Evolutionary conservation across 2,797 vertebrate species (phyloP).

Genomic region (Trachops cirrhosus): DNA sequence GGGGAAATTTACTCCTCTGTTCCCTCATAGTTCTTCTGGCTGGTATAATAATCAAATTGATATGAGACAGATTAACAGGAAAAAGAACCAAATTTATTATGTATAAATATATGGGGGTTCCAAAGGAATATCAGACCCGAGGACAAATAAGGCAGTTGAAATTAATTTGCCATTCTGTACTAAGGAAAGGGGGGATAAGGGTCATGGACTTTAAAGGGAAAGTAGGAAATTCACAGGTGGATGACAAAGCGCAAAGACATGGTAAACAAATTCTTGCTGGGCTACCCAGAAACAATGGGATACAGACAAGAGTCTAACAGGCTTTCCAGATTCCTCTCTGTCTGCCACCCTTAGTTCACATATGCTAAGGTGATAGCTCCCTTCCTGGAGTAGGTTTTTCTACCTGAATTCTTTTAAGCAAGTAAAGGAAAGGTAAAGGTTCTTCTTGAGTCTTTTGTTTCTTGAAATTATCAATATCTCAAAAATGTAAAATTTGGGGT

Average conservation of each 20-base stretch:
- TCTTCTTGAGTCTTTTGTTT: neutral
- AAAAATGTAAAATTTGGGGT: neutral
- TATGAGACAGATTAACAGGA: neutral
- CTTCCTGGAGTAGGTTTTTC: neutral
- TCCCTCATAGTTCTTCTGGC: neutral
- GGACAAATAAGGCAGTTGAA: neutral
- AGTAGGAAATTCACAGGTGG: neutral
- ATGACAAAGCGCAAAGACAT: neutral
- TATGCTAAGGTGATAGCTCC: neutral
- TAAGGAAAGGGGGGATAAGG: neutral
- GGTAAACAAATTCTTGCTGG: neutral
- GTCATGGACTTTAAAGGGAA: neutral
- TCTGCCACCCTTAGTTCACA: neutral
- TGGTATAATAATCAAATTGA: neutral
- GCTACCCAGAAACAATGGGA: neutral
- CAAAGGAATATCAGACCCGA: neutral
- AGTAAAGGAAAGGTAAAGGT: neutral
- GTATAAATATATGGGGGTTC: neutral
- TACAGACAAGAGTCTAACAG: neutral
- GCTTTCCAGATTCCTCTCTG: neutral
- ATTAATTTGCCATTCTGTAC: neutral
- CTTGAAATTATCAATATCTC: neutral
- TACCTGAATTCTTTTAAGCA: neutral
- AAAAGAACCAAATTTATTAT: neutral
- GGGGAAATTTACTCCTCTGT: neutral